Conservation (phyloP, 2,113 vertebrate genomes). For the Elaphurus davidianus region DNA sequence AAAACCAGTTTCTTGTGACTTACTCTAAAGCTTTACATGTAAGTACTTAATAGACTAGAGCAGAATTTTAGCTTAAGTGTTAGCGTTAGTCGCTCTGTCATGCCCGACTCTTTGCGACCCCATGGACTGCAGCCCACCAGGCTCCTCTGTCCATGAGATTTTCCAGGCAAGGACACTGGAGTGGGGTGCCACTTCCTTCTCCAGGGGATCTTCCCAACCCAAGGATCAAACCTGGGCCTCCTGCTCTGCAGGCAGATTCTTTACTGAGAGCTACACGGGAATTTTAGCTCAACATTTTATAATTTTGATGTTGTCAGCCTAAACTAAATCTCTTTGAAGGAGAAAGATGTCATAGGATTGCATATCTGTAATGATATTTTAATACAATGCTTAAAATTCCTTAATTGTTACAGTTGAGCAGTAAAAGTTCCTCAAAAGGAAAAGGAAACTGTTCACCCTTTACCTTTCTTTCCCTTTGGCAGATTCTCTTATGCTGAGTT, state of each 20-base stretch:
- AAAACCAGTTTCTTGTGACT: background rate
- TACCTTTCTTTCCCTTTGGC: slow-evolving; percentile 19
- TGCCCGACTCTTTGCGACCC: accelerated
- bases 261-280: background rate
- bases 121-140: background rate
- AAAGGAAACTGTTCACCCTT: background rate
- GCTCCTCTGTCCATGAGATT: background rate
- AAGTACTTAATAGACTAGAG: background rate
- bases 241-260: background rate
- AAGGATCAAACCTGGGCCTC: background rate
- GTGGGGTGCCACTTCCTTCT: background rate
- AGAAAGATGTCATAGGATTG: background rate
- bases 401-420: background rate
- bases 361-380: background rate
- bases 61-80: background rate
- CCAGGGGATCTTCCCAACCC: background rate
- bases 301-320: background rate
- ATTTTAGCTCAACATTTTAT: background rate
- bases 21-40: background rate
- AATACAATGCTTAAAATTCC: background rate
- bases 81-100: background rate
- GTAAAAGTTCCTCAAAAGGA: background rate
- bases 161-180: background rate
- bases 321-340: background rate
- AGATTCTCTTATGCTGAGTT: slow-evolving; percentile 76